phyloP scores from a whole-genome alignment of 2,888 invertebrate genomes.

The Agrochola macilenta region DNA sequence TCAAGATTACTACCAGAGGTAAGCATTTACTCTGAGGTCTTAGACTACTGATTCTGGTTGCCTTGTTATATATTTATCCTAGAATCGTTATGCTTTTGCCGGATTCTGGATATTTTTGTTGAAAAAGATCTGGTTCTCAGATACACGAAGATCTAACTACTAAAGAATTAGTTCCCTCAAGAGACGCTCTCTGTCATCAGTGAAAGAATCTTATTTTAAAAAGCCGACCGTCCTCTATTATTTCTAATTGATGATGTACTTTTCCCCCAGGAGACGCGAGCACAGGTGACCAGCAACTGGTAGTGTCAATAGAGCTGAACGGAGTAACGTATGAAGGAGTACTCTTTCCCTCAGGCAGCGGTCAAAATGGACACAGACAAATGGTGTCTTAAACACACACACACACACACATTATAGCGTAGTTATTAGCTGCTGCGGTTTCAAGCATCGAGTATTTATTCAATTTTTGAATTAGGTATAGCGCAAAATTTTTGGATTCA shows the following conservation, averaged over 20 bases:
- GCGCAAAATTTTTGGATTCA: neutral
- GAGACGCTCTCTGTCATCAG: neutral
- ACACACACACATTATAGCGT: slow-evolving; percentile 34
- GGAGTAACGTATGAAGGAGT: slow-evolving; percentile 99
- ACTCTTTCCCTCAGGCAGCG: slow-evolving; percentile 92
- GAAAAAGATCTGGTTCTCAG: neutral
- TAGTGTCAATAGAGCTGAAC: slow-evolving; percentile 98
- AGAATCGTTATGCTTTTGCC: neutral
- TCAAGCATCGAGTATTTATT: slow-evolving; percentile 48
- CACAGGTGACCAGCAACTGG: slow-evolving; percentile 96
- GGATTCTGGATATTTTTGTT: neutral
- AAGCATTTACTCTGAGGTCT: slow-evolving; percentile 29
- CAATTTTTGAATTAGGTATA: slow-evolving; percentile 1
- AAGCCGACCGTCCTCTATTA: neutral
- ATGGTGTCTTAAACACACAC: slow-evolving; percentile 84
- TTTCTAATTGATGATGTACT: slow-evolving; percentile 10
- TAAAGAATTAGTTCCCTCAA: too few relatives aligned
- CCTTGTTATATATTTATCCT: neutral
- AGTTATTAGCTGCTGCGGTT: slow-evolving; percentile 42
- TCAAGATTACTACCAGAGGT: slow-evolving; percentile 97
- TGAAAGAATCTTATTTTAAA: neutral
- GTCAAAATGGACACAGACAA: slow-evolving; percentile 85
- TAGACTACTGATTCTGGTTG: neutral
- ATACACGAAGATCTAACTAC: neutral
- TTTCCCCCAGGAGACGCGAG: slow-evolving; percentile 93